Conservation (phyloP, 35 echinoderm and acorn worm genomes). For the Lytechinus pictus region DNA sequence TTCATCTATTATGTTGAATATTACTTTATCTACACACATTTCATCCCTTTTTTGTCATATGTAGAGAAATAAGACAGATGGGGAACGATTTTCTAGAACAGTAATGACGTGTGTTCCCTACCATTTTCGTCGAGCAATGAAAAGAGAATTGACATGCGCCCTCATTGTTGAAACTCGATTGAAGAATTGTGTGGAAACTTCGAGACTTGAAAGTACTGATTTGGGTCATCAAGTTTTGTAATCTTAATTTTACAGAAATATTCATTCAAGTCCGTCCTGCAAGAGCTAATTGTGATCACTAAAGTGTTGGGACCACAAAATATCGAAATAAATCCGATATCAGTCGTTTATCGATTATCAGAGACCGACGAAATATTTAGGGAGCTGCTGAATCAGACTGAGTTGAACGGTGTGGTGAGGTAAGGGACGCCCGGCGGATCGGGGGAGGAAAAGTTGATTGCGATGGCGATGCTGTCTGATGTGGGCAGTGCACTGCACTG, state of each 20-base stretch:
- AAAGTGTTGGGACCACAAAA: no score
- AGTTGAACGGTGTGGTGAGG: neutral
- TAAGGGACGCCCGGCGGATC: neutral
- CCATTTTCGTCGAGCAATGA: neutral
- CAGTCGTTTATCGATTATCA: neutral
- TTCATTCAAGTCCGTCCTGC: no score
- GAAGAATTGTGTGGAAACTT: no score
- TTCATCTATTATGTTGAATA: neutral
- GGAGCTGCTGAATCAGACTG: neutral
- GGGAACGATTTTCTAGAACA: neutral
- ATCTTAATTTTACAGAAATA: no score
- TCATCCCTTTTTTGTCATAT: neutral
- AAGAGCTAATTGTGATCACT: no score
- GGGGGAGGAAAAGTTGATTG: neutral
- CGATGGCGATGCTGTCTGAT: neutral
- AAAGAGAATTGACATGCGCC: neutral
- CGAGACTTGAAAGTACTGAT: no score
- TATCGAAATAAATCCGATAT: no score
- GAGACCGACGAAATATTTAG: neutral
- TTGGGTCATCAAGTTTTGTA: no score
- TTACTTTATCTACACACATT: neutral
- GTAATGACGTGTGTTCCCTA: neutral
- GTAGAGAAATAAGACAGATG: neutral
- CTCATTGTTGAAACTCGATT: neutral
- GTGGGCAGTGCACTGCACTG: no score